Conservation (phyloP, 2,888 invertebrate species). For the Pseudococcus jackbeardsleyi region DNA sequence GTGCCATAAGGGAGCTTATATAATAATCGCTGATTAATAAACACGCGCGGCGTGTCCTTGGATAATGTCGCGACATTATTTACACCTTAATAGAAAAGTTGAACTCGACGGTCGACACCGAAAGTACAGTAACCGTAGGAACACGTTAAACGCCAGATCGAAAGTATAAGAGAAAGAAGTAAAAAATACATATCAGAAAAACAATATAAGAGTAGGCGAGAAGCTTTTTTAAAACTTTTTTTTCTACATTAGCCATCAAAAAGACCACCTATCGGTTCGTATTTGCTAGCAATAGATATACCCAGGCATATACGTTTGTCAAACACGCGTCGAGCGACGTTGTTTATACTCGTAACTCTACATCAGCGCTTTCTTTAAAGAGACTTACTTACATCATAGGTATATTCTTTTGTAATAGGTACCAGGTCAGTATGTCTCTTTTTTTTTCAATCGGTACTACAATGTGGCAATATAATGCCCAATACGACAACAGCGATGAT, state of each 20-base stretch:
- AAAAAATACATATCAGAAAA: background rate
- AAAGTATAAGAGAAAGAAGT: background rate
- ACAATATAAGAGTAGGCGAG: slow-evolving; percentile 1
- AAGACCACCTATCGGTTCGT: background rate
- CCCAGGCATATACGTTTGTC: background rate
- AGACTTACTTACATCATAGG: slow-evolving; percentile 28
- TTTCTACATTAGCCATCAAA: background rate
- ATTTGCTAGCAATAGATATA: background rate
- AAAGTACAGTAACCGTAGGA: background rate
- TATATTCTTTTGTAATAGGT: slow-evolving; percentile 24
- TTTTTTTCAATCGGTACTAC: background rate
- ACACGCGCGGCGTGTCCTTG: slow-evolving; percentile 8
- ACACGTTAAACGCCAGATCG: background rate
- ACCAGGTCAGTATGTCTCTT: slow-evolving; percentile 27
- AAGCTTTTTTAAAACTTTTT: background rate
- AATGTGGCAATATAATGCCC: slow-evolving; percentile 18
- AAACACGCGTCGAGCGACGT: background rate
- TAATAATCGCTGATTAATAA: background rate
- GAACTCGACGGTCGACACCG: background rate
- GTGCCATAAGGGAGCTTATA: slow-evolving; percentile 14
- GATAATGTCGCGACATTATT: slow-evolving; percentile 28
- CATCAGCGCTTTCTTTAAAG: slow-evolving; percentile 7
- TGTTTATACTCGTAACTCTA: slow-evolving; percentile 1
- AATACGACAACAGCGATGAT: slow-evolving; percentile 5
- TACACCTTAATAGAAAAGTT: slow-evolving; percentile 32